These are phyloP conservation scores for Bimastos eiseni DNA, from an alignment of 2,888 invertebrate species.

Conservation along the genomic window DNA sequence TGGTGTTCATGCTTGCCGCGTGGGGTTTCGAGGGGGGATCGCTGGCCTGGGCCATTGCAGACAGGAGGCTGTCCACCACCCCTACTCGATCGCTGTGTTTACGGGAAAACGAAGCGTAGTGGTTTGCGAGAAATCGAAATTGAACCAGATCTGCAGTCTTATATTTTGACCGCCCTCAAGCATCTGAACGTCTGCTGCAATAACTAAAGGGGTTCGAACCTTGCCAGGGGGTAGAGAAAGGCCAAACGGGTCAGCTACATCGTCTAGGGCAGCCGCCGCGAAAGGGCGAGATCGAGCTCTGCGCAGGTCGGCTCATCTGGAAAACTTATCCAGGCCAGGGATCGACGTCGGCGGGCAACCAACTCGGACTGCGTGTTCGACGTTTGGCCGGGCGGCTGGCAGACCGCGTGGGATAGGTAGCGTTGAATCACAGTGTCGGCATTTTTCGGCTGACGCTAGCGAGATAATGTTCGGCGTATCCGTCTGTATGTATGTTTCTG, in stretches of 20 bases:
- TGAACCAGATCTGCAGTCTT: background rate
- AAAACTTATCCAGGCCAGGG: background rate
- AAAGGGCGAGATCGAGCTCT: background rate
- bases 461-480: background rate
- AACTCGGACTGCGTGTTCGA: background rate
- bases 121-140: background rate
- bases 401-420: background rate
- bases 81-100: background rate
- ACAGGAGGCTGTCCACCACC: slow-evolving; percentile 5
- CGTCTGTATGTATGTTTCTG: background rate
- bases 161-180: background rate
- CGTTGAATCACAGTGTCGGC: slow-evolving; percentile 8
- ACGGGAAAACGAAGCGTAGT: background rate
- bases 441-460: background rate
- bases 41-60: background rate
- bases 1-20: background rate
- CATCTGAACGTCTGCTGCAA: background rate
- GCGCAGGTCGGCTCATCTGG: background rate
- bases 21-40: background rate
- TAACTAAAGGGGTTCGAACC: background rate
- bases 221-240: background rate
- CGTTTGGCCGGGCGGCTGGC: background rate
- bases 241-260: background rate
- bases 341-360: background rate
- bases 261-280: background rate